These are phyloP conservation scores for Actinopyga echinites DNA, from an alignment of 53 echinoderm and acorn worm genomes.

Conservation along the genomic window DNA sequence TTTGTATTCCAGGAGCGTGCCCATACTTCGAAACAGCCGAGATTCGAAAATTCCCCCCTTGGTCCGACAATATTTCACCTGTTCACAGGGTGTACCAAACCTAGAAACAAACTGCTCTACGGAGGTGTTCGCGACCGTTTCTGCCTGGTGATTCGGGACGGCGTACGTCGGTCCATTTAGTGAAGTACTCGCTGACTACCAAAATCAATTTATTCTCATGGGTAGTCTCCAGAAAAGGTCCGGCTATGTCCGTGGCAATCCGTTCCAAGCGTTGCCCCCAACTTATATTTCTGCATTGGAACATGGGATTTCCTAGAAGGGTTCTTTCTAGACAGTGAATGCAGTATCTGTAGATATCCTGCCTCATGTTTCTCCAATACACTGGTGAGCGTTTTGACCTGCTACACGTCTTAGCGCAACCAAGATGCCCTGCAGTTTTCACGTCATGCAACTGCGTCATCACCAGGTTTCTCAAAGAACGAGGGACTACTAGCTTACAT, in stretches of 20 bases:
- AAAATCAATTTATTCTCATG: neutral
- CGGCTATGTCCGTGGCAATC: neutral
- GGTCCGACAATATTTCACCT: too few relatives aligned
- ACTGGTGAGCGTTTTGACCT: neutral
- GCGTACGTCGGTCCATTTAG: conserved; percentile 14
- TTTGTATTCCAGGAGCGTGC: too few relatives aligned
- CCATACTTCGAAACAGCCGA: too few relatives aligned
- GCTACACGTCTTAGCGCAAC: neutral
- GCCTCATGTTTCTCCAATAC: neutral
- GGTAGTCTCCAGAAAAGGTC: neutral
- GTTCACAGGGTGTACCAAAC: neutral
- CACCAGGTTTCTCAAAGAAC: neutral
- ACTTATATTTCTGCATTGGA: neutral
- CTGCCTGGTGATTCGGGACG: neutral
- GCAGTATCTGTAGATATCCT: neutral
- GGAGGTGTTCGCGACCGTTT: neutral
- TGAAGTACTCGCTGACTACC: conserved; percentile 18
- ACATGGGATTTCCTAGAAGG: neutral
- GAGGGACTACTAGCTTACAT: neutral
- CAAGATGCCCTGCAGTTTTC: neutral
- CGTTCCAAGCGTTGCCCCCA: neutral
- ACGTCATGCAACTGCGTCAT: conserved; percentile 18
- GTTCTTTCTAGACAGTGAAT: neutral
- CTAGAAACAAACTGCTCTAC: neutral
- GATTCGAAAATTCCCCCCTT: neutral